Percentiles rank a stretch among this genome's conserved stretches.
phyloP scores from a whole-genome alignment of 1,140 invertebrate genomes.

The Ganaspis sp. region DNA sequence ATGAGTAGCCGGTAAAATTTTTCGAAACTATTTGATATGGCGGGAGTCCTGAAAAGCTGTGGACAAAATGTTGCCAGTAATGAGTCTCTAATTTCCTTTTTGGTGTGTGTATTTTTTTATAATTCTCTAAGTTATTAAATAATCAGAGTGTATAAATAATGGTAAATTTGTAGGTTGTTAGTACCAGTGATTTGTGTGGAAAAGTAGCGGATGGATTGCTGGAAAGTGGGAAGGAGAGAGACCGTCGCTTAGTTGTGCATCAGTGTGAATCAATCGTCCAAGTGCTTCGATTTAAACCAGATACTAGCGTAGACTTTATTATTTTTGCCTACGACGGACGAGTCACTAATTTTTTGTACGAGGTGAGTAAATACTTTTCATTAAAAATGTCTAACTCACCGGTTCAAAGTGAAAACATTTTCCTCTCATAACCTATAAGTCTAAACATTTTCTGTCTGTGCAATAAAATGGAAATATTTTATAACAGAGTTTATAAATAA shows the following conservation, averaged over 20 bases:
- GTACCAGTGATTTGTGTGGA: slow-evolving; percentile 59
- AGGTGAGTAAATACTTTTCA: slow-evolving; percentile 57
- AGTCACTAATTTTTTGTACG: slow-evolving; percentile 50
- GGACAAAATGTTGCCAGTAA: slow-evolving; percentile 45
- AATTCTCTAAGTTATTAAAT: background rate
- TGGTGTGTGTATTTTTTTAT: slow-evolving; percentile 56
- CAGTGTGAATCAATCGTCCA: slow-evolving; percentile 64
- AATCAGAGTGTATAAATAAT: slow-evolving; percentile 31
- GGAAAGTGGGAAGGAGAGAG: slow-evolving; percentile 49
- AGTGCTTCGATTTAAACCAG: slow-evolving; percentile 47
- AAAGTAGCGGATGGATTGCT: slow-evolving; percentile 62
- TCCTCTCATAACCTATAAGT: background rate
- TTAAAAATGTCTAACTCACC: background rate
- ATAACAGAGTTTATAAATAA: too few species aligned
- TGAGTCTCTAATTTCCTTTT: slow-evolving; percentile 58
- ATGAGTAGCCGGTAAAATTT: background rate
- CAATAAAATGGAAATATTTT: too few species aligned
- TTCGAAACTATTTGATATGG: slow-evolving; percentile 55
- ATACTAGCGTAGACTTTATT: slow-evolving; percentile 67
- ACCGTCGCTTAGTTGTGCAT: slow-evolving; percentile 61
- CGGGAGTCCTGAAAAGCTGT: slow-evolving; percentile 59
- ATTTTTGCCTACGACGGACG: slow-evolving; percentile 67
- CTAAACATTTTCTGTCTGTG: too few species aligned
- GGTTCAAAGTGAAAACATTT: background rate
- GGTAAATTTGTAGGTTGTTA: slow-evolving; percentile 61